Percentiles rank a stretch among this genome's conserved stretches.
Evolutionary conservation across 2,888 invertebrate species (phyloP).

Genomic region (Meloe dianella): DNA sequence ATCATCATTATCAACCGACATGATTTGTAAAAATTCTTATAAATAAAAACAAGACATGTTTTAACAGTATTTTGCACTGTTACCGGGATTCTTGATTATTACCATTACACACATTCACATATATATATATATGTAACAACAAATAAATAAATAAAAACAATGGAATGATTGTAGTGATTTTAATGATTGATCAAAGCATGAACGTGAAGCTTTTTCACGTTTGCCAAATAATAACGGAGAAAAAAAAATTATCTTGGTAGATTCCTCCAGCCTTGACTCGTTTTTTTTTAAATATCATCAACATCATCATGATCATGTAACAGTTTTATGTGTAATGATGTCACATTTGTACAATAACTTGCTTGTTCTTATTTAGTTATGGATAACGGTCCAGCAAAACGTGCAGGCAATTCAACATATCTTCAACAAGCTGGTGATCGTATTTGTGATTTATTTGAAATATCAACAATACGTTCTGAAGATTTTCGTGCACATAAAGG

Average conservation of each 20-base stretch:
- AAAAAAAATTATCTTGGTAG: neutral
- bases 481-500: conserved; percentile 73
- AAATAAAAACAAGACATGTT: conserved; percentile 22
- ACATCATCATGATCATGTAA: conserved; percentile 22
- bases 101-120: neutral
- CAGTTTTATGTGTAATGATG: conserved; percentile 28
- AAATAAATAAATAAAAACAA: neutral
- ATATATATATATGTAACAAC: too few relatives aligned
- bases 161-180: neutral
- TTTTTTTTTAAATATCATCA: conserved; percentile 8
- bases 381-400: conserved; percentile 77
- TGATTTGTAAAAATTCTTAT: conserved; percentile 23
- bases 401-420: conserved; percentile 64
- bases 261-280: conserved; percentile 1
- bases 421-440: conserved; percentile 73
- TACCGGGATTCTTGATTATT: neutral
- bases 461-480: conserved; percentile 76
- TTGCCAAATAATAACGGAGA: neutral
- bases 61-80: conserved; percentile 22
- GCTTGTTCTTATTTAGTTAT: conserved; percentile 57
- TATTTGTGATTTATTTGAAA: conserved; percentile 83
- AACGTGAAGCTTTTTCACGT: conserved; percentile 2
- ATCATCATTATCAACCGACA: conserved; percentile 14
- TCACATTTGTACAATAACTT: conserved; percentile 9
- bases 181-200: neutral